These are phyloP conservation scores for Chrysoperla carnea DNA, from an alignment of 1,140 invertebrate species.

Conservation along the genomic window DNA sequence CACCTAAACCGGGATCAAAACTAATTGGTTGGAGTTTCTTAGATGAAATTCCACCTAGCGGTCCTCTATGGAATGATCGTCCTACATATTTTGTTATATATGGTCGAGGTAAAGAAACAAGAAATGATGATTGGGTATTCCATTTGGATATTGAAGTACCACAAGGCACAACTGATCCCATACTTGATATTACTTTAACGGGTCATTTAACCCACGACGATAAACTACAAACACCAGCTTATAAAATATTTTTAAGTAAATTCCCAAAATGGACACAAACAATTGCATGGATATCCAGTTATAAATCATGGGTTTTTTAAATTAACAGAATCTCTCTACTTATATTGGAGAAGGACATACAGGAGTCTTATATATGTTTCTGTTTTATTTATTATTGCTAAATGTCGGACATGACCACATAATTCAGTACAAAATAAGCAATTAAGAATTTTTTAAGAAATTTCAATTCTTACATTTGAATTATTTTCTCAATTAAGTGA, in stretches of 20 bases:
- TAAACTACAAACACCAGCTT: slow-evolving; percentile 12
- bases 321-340: neutral
- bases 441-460: too few relatives aligned
- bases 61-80: slow-evolving; percentile 8
- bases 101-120: slow-evolving; percentile 10
- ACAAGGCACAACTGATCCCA: slow-evolving; percentile 6
- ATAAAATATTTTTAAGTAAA: slow-evolving; percentile 14
- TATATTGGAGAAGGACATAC: too few relatives aligned
- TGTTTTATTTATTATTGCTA: too few relatives aligned
- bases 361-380: too few relatives aligned
- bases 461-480: too few relatives aligned
- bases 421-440: too few relatives aligned
- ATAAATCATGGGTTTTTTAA: slow-evolving; percentile 16
- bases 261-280: slow-evolving; percentile 19
- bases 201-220: slow-evolving; percentile 14
- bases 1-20: slow-evolving; percentile 10
- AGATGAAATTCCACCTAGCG: slow-evolving; percentile 6
- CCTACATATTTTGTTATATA: slow-evolving; percentile 15
- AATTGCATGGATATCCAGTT: slow-evolving; percentile 14
- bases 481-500: too few relatives aligned
- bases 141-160: slow-evolving; percentile 13
- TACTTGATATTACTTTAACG: slow-evolving; percentile 13
- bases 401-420: too few relatives aligned
- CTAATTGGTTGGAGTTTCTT: slow-evolving; percentile 15
- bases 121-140: slow-evolving; percentile 8